Evolutionary conservation across 2,888 invertebrate species (phyloP), one percentile per base, ranked within the genome.

Genomic region (Phyllotreta striolata): DNA sequence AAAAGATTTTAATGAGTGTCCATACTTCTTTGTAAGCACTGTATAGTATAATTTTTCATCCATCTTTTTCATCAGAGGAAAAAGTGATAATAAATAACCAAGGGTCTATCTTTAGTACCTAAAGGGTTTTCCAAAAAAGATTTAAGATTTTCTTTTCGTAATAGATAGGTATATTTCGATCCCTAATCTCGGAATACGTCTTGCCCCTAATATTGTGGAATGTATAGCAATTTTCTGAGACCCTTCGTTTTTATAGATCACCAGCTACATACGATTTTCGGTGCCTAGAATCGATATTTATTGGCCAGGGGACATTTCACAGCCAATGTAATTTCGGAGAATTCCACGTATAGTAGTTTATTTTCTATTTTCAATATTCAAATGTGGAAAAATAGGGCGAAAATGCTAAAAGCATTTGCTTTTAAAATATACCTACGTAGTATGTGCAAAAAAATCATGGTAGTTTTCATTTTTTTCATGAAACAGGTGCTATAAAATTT

Each of bases 201-300:
- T 24, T 47, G 24, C 9, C 47, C 24, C 6, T 4, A 24, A 47
- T 14, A 13, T 24, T 14, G 34, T 8, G 24, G 10, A 24, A 47
- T 47, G 47, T 47, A 8, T 47, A 24, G 24, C 47, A 47, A 47
- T 47, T 47, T 47, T 47, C 47, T 47, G 7, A 9, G 24, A 34
- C 34, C 34, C 6, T 24, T 34, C 24, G 7, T 47, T 14, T 24
- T 6, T 47, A 47, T 47, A 24, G 44, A 12, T 44, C 13, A 44
- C 7, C 14, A 10, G 12, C 12, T 14, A 44, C 10, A 44, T 44
- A 44, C n/a, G 12, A 44, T 44, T 44, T 44, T 44, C 7, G 10
- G 14, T 44, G 9, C 13, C 14, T 12, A 44, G 1, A 8, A 7
- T 12, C 44, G 44, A 44, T 44, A 13, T 1, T 9, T 12, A n/a